Percentiles rank a stretch among this genome's conserved stretches.
phyloP scores from a whole-genome alignment of 2,113 vertebrate genomes.

The Ophiodon elongatus region DNA sequence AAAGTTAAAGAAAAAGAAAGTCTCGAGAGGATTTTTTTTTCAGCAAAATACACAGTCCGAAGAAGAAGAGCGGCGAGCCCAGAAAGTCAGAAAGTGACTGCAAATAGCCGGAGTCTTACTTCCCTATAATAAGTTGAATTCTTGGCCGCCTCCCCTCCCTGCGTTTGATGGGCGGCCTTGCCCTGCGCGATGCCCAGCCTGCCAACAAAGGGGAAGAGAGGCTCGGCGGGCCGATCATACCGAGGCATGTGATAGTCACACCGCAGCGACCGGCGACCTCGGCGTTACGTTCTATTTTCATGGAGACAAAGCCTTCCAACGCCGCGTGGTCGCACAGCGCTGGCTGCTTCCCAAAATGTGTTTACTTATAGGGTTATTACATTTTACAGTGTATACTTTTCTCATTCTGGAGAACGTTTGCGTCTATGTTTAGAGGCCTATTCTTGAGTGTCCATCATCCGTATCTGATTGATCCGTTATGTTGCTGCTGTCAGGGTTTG shows the following conservation, averaged over 20 bases:
- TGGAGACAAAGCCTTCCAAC: slow-evolving; percentile 24
- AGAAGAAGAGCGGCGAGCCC: slow-evolving; percentile 10
- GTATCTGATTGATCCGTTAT: background rate
- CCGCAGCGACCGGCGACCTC: slow-evolving; percentile 47
- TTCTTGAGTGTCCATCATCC: background rate
- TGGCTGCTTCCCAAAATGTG: slow-evolving; percentile 24
- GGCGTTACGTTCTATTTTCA: slow-evolving; percentile 51
- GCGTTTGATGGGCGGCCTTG: slow-evolving; percentile 55
- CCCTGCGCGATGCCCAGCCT: slow-evolving; percentile 48
- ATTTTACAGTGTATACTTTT: slow-evolving; percentile 24
- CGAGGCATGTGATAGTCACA: slow-evolving; percentile 70
- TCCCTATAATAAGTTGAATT: slow-evolving; percentile 72
- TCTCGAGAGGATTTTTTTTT: slow-evolving; percentile 20
- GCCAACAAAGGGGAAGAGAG: slow-evolving; percentile 57
- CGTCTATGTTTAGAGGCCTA: slow-evolving; percentile 5
- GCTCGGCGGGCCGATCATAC: slow-evolving; percentile 40
- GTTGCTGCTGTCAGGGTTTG: background rate
- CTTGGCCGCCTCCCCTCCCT: slow-evolving; percentile 60
- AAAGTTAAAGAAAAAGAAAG: slow-evolving; percentile 14
- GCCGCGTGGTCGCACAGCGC: slow-evolving; percentile 4
- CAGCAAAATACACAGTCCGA: background rate
- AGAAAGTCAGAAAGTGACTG: slow-evolving; percentile 66
- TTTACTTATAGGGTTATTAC: slow-evolving; percentile 32
- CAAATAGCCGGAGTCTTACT: slow-evolving; percentile 64
- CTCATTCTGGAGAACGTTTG: slow-evolving; percentile 9